These are phyloP conservation scores for Myotis planiceps DNA, from an alignment of 2,797 vertebrate species.

Conservation along the genomic window DNA sequence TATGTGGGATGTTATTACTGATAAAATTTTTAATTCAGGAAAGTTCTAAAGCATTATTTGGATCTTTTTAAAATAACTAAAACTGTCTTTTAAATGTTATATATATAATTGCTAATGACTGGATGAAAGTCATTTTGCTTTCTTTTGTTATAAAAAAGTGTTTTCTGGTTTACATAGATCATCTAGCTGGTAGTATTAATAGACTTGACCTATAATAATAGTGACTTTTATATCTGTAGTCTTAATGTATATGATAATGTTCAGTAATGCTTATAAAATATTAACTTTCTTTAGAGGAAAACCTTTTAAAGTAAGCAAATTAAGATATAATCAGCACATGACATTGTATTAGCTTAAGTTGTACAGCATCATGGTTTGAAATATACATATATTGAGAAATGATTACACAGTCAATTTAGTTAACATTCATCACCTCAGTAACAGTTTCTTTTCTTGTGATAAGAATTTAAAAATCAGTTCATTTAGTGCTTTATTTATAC, in stretches of 20 bases:
- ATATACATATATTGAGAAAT: neutral
- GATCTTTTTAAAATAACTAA: neutral
- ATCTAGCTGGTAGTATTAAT: neutral
- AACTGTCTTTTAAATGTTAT: conserved; percentile 17
- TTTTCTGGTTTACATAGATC: neutral
- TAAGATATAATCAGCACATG: neutral
- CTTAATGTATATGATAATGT: neutral
- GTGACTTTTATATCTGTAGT: neutral
- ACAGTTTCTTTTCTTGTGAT: neutral
- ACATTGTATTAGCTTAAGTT: neutral
- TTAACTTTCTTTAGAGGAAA: conserved; percentile 23
- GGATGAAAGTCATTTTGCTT: neutral
- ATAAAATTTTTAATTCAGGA: conserved; percentile 13
- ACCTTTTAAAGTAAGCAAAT: neutral
- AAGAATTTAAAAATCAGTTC: conserved; percentile 4
- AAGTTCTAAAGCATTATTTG: neutral
- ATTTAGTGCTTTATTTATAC: conserved; percentile 29
- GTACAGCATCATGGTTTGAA: neutral
- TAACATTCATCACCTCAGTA: neutral
- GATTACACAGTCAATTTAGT: neutral
- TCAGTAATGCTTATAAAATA: conserved; percentile 22
- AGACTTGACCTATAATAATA: neutral
- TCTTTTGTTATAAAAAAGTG: conserved; percentile 3
- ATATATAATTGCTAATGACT: neutral
- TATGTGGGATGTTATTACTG: neutral